Percentiles rank a stretch among this genome's conserved stretches.
Conservation (phyloP, 2,113 vertebrate genomes). For the Glareola pratincola region DNA sequence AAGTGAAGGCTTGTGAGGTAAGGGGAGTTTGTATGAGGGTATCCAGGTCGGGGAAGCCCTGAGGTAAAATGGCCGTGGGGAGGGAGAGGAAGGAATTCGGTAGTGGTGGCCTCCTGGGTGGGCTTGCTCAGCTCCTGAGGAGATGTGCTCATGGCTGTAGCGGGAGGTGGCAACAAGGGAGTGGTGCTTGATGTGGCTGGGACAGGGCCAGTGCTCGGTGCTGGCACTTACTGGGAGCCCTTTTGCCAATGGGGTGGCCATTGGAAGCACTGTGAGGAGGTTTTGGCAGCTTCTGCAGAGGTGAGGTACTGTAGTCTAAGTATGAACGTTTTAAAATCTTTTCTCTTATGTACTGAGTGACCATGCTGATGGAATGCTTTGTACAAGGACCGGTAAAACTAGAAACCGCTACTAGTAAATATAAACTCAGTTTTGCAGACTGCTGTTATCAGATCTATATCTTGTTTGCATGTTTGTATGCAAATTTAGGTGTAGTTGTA, state of each 20-base stretch:
- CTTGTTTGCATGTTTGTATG: no score
- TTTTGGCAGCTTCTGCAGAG: neutral
- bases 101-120: fast-evolving
- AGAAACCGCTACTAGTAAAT: neutral
- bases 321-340: fast-evolving
- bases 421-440: neutral
- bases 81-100: no score
- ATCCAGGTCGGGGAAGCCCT: fast-evolving
- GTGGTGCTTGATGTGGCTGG: fast-evolving
- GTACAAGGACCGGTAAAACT: neutral
- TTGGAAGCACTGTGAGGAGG: neutral
- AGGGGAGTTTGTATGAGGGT: no score
- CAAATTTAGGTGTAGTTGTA: neutral
- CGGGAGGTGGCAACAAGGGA: neutral
- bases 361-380: neutral
- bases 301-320: no score
- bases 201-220: fast-evolving
- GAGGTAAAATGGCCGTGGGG: neutral
- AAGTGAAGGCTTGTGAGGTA: neutral
- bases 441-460: neutral
- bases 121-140: neutral
- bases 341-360: neutral
- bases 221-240: fast-evolving
- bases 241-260: fast-evolving
- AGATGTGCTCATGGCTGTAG: fast-evolving